Evolutionary conservation across 2,888 invertebrate genomes (phyloP).

Genomic region (Coenonympha arcania): DNA sequence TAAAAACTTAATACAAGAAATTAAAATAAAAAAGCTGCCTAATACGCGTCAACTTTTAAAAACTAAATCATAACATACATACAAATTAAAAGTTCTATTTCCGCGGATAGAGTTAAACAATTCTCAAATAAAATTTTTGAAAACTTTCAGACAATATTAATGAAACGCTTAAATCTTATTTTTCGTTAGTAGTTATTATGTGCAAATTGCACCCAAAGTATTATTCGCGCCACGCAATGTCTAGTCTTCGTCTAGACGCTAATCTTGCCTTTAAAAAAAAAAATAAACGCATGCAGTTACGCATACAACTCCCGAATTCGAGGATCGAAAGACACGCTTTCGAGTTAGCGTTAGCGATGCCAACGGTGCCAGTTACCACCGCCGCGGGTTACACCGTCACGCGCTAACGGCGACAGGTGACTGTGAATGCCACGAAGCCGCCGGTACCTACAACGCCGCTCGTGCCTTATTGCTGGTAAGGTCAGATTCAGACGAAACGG

Average conservation of each 20-base stretch:
- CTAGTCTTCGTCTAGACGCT: too few species aligned
- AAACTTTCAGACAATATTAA: too few species aligned
- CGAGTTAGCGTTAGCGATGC: neutral
- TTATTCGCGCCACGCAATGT: neutral
- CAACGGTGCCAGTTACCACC: conserved; percentile 11
- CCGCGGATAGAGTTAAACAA: too few species aligned
- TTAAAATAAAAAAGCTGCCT: too few species aligned
- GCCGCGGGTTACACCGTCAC: conserved; percentile 32
- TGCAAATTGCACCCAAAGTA: too few species aligned
- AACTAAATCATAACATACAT: too few species aligned
- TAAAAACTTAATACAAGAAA: too few species aligned
- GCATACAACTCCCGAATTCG: neutral
- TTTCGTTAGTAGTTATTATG: too few species aligned
- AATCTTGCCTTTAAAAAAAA: neutral
- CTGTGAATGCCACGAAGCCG: conserved; percentile 31
- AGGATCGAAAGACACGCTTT: conserved; percentile 1
- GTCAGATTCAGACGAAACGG: neutral
- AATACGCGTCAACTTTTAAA: too few species aligned
- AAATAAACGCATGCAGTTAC: neutral
- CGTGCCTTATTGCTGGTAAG: neutral
- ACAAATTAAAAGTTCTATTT: too few species aligned
- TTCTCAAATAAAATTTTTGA: too few species aligned
- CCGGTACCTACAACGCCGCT: too few species aligned
- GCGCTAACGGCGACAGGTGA: conserved; percentile 41
- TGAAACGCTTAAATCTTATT: neutral